Percentiles rank a stretch among this genome's conserved stretches.
phyloP scores from a whole-genome alignment of 2,113 vertebrate species.

The Pluvialis apricaria region DNA sequence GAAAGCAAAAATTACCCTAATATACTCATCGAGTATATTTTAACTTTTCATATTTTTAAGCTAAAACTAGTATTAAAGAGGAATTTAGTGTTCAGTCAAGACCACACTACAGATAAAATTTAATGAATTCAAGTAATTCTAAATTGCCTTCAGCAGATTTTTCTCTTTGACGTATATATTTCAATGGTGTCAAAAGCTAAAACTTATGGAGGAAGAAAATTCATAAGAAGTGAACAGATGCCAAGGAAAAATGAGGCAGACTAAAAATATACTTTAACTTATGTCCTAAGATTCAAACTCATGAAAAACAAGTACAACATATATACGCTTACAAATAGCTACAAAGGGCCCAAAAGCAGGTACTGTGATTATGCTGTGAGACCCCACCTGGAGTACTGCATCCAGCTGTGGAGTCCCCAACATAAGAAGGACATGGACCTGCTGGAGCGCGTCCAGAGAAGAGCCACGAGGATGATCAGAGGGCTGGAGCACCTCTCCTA shows the following conservation, averaged over 20 bases:
- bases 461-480: no score
- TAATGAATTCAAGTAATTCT: not conserved
- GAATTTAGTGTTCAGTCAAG: not conserved
- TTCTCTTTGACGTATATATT: not conserved
- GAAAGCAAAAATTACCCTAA: not conserved
- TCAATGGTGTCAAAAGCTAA: not conserved
- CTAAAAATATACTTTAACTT: not conserved
- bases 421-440: no score
- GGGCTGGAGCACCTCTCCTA: no score
- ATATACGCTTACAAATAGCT: not conserved
- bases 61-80: not conserved
- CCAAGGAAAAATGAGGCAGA: not conserved
- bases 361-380: fast-evolving
- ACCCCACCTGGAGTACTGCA: no score
- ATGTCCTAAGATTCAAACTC: not conserved
- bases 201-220: not conserved
- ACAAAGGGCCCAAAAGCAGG: not conserved
- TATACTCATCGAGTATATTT: not conserved
- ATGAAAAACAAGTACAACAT: not conserved
- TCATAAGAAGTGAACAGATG: not conserved
- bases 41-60: not conserved
- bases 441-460: no score
- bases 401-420: no score
- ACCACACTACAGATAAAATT: not conserved
- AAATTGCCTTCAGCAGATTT: not conserved